These are phyloP conservation scores for Peromyscus aztecus DNA, from an alignment of 2,797 vertebrate genomes.

Conservation along the genomic window DNA sequence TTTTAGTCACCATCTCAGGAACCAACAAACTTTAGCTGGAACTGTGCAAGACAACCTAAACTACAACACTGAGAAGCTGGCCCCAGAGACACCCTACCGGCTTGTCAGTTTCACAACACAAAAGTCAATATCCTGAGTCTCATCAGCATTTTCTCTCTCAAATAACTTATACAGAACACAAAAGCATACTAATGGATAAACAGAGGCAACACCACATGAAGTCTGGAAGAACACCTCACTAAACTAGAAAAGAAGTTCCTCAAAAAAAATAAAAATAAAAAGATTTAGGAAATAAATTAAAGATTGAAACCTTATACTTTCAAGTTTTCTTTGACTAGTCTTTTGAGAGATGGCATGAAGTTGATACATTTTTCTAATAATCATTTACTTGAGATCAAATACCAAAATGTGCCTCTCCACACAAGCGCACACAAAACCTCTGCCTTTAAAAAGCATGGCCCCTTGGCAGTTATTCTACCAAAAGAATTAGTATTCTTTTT, in stretches of 20 bases:
- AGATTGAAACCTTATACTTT: constrained; percentile 80
- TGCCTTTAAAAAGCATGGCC: constrained; percentile 63
- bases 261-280: constrained; percentile 74
- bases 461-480: background rate
- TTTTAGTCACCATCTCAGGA: constrained; percentile 36
- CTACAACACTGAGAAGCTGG: constrained; percentile 72
- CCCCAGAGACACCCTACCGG: constrained; percentile 15
- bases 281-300: constrained; percentile 89
- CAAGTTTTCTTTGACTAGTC: constrained; percentile 79
- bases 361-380: constrained; percentile 80
- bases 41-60: constrained; percentile 64
- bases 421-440: background rate
- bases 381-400: constrained; percentile 71
- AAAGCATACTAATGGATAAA: constrained; percentile 78
- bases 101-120: constrained; percentile 26
- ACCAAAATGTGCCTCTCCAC: constrained; percentile 29
- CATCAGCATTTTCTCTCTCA: constrained; percentile 83
- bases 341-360: constrained; percentile 79
- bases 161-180: constrained; percentile 84
- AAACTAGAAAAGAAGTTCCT: constrained; percentile 81
- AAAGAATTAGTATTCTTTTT: background rate
- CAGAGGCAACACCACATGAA: constrained; percentile 70
- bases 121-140: constrained; percentile 86
- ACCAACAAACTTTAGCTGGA: constrained; percentile 60
- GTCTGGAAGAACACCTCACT: constrained; percentile 73